Evolutionary conservation across 2,113 vertebrate species (phyloP).

Genomic region (Baryphthengus martii): DNA sequence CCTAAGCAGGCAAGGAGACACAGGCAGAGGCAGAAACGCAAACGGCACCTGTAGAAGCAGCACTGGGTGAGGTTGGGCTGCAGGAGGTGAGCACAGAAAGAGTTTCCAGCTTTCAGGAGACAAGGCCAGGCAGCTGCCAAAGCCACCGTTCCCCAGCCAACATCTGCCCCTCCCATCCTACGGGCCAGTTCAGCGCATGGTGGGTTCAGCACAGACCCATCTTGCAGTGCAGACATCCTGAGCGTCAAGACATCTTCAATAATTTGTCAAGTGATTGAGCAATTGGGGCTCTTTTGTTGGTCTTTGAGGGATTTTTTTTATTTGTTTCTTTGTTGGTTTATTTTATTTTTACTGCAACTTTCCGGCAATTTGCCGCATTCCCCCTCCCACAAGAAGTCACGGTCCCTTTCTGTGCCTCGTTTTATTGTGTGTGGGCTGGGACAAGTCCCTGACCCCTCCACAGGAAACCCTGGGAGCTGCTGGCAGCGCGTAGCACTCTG

Average conservation of each 20-base stretch:
- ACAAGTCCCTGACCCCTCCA: not conserved
- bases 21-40: not conserved
- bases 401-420: not conserved
- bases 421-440: not conserved
- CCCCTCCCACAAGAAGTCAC: not conserved
- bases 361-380: not conserved
- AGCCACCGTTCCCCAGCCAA: not conserved
- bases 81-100: not conserved
- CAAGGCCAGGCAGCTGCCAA: not conserved
- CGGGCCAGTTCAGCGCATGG: accelerated
- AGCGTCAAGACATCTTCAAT: not conserved
- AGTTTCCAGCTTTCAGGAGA: not conserved
- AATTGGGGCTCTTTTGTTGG: not conserved
- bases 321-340: not conserved
- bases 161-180: accelerated
- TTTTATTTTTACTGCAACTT: not conserved
- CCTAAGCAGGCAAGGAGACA: not conserved
- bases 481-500: accelerated
- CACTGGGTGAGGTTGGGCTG: not conserved
- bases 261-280: not conserved
- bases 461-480: accelerated
- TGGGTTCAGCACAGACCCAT: not conserved
- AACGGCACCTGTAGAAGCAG: not conserved
- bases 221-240: not conserved
- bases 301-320: not conserved